Conservation (phyloP, 2,113 vertebrate species). For the Ameiurus melas region DNA sequence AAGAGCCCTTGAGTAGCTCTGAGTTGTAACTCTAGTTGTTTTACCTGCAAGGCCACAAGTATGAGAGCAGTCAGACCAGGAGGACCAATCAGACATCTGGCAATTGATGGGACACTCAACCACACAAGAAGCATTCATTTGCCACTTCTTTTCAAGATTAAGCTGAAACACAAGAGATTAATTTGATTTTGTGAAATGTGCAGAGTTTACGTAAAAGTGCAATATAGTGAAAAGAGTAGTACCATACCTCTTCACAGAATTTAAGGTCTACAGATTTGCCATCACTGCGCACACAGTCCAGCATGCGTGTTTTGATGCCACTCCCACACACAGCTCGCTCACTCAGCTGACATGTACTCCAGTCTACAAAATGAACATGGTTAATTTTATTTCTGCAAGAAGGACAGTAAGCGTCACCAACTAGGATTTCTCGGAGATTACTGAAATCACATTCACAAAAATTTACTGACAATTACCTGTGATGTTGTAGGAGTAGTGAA, state of each 20-base stretch:
- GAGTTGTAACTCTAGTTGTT: constrained; percentile 42
- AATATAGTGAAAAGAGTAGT: neutral
- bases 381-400: neutral
- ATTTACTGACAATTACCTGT: constrained; percentile 77
- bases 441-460: neutral
- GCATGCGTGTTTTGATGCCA: constrained; percentile 92
- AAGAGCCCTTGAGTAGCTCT: neutral
- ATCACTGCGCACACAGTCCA: constrained; percentile 96
- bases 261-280: constrained; percentile 92
- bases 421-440: neutral
- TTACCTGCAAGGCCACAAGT: constrained; percentile 92
- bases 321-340: constrained; percentile 91
- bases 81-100: constrained; percentile 93
- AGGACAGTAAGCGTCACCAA: neutral
- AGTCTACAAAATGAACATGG: constrained; percentile 73
- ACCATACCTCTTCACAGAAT: constrained; percentile 86
- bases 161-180: constrained; percentile 72
- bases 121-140: constrained; percentile 89
- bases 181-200: neutral
- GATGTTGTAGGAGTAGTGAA: constrained; percentile 94
- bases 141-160: constrained; percentile 90
- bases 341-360: constrained; percentile 97
- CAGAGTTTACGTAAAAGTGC: neutral
- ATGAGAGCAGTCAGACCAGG: constrained; percentile 91
- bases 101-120: constrained; percentile 97